Evolutionary conservation across 2,113 vertebrate genomes (phyloP).

Genomic region (Formicarius rufipectus): DNA sequence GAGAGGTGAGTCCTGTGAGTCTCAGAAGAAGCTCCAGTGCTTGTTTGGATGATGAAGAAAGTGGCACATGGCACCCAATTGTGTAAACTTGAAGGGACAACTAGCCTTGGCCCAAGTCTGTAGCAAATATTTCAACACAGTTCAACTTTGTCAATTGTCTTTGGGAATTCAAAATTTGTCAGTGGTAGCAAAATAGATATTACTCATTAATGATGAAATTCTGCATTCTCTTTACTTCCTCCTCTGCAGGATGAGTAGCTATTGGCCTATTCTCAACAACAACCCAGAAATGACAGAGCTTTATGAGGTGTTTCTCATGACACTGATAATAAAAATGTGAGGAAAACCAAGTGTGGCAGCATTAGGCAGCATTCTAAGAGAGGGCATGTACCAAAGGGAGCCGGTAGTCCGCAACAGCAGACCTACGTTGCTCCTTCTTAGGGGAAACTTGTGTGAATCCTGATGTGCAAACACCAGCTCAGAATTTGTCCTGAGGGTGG

Average conservation of each 20-base stretch:
- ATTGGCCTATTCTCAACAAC: not conserved
- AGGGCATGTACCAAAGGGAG: not conserved
- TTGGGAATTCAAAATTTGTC: not conserved
- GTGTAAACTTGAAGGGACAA: not conserved
- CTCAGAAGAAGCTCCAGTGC: not conserved
- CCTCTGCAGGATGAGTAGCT: not conserved
- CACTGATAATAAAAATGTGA: not conserved
- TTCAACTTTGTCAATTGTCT: not conserved
- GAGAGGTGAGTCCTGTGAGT: rapidly evolving
- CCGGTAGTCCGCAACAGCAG: not conserved
- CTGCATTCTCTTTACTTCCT: not conserved
- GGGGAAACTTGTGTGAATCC: not conserved
- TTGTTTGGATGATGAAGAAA: not conserved
- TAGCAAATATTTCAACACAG: not conserved
- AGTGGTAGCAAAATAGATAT: not conserved
- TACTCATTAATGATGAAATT: not conserved
- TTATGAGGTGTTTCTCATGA: not conserved
- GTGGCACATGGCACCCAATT: not conserved
- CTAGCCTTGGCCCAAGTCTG: not conserved
- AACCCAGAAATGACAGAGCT: not conserved
- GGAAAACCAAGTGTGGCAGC: not conserved
- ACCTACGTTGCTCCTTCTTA: not conserved
- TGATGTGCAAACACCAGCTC: not conserved
- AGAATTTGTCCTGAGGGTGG: not conserved
- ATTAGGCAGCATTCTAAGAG: not conserved